Conservation (phyloP, 2,888 invertebrate genomes). For the Monochamus alternatus region DNA sequence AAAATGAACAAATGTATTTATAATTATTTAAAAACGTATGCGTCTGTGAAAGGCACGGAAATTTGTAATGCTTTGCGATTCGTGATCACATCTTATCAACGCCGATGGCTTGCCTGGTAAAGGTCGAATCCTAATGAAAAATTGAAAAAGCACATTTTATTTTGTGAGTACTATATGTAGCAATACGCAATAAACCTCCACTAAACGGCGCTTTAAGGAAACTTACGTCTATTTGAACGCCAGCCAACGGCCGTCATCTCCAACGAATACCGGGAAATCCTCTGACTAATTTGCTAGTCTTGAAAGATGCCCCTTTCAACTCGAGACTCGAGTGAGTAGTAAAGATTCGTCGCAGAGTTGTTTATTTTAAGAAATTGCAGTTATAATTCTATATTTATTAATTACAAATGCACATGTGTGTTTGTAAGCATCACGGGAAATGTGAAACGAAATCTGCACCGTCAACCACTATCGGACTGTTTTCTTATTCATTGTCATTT, state of each 20-base stretch:
- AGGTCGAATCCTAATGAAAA: too few relatives aligned
- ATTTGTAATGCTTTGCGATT: too few relatives aligned
- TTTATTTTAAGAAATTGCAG: constrained; percentile 15
- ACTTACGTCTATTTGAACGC: neutral
- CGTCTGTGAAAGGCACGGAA: too few relatives aligned
- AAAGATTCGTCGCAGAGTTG: neutral
- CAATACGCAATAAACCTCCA: neutral
- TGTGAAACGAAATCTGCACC: neutral
- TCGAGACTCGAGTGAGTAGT: neutral
- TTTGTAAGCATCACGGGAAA: constrained; percentile 8
- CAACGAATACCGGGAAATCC: constrained; percentile 20
- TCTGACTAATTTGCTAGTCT: constrained; percentile 20
- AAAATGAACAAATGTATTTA: too few relatives aligned
- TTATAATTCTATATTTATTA: constrained; percentile 14
- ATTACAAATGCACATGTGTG: neutral
- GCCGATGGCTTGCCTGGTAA: too few relatives aligned
- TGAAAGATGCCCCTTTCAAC: neutral
- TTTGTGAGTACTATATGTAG: too few relatives aligned
- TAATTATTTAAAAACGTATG: too few relatives aligned
- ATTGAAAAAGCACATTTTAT: too few relatives aligned
- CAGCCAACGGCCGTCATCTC: neutral
- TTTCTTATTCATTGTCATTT: neutral
- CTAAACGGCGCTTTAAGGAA: too few relatives aligned
- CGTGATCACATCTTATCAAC: too few relatives aligned
- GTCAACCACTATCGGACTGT: neutral